These are phyloP conservation scores for Pithys albifrons DNA, from an alignment of 2,113 vertebrate species.

Conservation along the genomic window DNA sequence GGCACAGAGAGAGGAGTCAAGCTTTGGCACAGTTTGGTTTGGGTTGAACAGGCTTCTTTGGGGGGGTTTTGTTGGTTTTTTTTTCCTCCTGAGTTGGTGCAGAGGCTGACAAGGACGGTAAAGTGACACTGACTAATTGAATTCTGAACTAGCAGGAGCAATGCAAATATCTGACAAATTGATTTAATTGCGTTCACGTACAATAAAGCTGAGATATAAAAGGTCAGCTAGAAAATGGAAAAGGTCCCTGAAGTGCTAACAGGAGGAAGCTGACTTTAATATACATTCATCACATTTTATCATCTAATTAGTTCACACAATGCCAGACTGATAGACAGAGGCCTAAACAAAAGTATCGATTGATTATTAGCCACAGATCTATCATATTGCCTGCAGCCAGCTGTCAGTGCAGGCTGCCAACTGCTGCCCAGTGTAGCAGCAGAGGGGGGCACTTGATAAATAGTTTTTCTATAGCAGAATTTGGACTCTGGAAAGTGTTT, in stretches of 20 bases:
- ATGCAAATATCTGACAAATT: conserved; percentile 87
- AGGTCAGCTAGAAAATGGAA: conserved; percentile 92
- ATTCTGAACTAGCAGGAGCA: conserved; percentile 78
- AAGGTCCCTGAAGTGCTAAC: conserved; percentile 86
- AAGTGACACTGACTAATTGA: conserved; percentile 81
- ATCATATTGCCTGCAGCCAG: conserved; percentile 82
- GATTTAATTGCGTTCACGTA: conserved; percentile 90
- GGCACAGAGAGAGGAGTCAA: neutral
- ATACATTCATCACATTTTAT: conserved; percentile 98
- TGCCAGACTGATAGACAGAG: conserved; percentile 86
- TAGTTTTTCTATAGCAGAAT: conserved; percentile 70
- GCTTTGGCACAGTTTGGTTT: neutral
- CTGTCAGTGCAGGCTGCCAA: conserved; percentile 64
- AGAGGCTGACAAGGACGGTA: conserved; percentile 65
- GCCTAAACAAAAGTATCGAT: conserved; percentile 86
- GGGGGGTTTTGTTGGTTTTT: neutral
- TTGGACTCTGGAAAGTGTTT: conserved; percentile 61
- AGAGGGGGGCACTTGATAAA: conserved; percentile 67
- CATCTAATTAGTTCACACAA: conserved; percentile 94
- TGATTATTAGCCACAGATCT: conserved; percentile 89
- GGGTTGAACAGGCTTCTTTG: neutral
- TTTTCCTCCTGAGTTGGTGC: neutral
- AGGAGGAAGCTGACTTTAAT: conserved; percentile 87
- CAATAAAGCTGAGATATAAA: conserved; percentile 91
- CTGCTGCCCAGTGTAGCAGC: conserved; percentile 70